Conservation (phyloP, 1,140 invertebrate genomes). For the Contarinia nasturtii region DNA sequence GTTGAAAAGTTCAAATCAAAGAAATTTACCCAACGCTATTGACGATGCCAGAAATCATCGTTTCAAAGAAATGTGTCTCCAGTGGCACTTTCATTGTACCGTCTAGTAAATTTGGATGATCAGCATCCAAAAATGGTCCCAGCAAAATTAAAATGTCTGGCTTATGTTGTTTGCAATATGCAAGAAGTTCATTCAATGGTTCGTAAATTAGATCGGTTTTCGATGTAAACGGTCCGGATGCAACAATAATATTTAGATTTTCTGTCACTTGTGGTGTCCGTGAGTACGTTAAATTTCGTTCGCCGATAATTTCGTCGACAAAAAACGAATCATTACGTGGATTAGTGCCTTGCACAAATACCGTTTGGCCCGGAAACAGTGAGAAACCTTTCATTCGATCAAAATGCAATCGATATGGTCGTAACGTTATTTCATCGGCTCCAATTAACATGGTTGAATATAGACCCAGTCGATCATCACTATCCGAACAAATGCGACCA, state of each 20-base stretch:
- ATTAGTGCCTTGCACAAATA: conserved; percentile 52
- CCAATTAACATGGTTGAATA: conserved; percentile 50
- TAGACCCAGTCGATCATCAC: conserved; percentile 44
- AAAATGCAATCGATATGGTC: conserved; percentile 34
- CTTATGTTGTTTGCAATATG: conserved; percentile 40
- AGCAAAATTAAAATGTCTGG: conserved; percentile 65
- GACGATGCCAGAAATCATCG: conserved; percentile 41
- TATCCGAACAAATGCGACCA: conserved; percentile 56
- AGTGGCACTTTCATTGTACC: conserved; percentile 37
- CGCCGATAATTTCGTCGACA: conserved; percentile 41
- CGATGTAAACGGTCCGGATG: conserved; percentile 64
- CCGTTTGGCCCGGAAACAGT: conserved; percentile 70
- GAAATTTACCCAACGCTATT: conserved; percentile 28
- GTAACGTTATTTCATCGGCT: conserved; percentile 26
- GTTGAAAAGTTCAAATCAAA: no score
- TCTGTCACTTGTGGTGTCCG: conserved; percentile 22
- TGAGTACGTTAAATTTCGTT: conserved; percentile 15
- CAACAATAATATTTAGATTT: conserved; percentile 48
- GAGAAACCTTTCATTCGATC: conserved; percentile 44
- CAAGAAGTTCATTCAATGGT: conserved; percentile 57
- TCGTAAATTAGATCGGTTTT: conserved; percentile 58
- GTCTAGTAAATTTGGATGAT: conserved; percentile 37
- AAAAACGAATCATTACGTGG: conserved; percentile 43
- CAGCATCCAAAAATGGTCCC: conserved; percentile 65
- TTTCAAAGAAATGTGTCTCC: conserved; percentile 50